Evolutionary conservation across 2,113 vertebrate genomes (phyloP).

Genomic region (Galbula dea): DNA sequence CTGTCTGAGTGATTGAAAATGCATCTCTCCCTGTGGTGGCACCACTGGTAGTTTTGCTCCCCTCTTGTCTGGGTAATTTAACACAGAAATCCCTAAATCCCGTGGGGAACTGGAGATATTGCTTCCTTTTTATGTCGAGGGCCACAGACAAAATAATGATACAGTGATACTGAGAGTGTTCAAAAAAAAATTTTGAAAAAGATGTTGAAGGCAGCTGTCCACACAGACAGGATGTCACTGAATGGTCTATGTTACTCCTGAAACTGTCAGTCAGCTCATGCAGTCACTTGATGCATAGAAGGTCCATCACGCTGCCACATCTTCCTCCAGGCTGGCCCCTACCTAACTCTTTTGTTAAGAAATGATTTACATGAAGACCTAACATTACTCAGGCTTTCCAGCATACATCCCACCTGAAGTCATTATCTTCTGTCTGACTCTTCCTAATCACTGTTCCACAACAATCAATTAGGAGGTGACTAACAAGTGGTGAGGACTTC

Average conservation of each 20-base stretch:
- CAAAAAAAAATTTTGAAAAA: not conserved
- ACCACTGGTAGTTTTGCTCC: not conserved
- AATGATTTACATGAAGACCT: not conserved
- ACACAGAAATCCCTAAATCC: not conserved
- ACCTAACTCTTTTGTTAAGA: not conserved
- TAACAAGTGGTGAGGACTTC: conserved; percentile 41
- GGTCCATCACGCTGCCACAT: not conserved
- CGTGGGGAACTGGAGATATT: rapidly evolving
- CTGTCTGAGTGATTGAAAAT: not conserved
- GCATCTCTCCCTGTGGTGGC: not conserved
- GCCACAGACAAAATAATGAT: not conserved
- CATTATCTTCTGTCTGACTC: not conserved
- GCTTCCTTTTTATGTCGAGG: not conserved
- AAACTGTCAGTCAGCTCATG: not conserved
- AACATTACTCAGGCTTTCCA: not conserved
- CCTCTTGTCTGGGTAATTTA: not conserved
- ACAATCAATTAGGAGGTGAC: conserved; percentile 27
- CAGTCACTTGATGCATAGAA: rapidly evolving
- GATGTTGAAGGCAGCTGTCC: not conserved
- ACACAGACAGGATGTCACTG: not conserved
- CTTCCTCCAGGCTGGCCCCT: not conserved
- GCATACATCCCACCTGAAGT: not conserved
- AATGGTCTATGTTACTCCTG: not conserved
- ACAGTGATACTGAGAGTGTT: not conserved
- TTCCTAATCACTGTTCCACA: not conserved